Percentiles rank a stretch among this genome's conserved stretches.
phyloP scores from a whole-genome alignment of 2,113 vertebrate genomes.

The Bothrops jararaca region DNA sequence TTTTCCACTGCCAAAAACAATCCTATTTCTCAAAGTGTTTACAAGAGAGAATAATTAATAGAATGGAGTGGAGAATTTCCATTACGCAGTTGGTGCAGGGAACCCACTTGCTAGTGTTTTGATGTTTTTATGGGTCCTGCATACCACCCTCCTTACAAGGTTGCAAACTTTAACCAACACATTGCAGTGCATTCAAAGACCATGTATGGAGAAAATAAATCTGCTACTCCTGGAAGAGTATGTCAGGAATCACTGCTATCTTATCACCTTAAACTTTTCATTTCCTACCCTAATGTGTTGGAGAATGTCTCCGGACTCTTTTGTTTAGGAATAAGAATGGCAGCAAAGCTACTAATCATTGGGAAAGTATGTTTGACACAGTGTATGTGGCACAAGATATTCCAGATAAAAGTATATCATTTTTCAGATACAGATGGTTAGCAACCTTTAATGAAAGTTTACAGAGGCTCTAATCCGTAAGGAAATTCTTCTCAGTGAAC shows the following conservation, averaged over 20 bases:
- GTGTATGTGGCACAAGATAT: neutral
- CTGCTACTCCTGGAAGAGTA: neutral
- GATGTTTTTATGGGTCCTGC: neutral
- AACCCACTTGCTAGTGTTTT: slow-evolving; percentile 8
- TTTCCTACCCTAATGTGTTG: neutral
- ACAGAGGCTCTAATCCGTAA: neutral
- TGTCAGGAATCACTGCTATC: neutral
- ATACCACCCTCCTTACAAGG: slow-evolving; percentile 24
- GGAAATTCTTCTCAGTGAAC: neutral
- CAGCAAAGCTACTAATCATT: neutral
- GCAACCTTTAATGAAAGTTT: neutral
- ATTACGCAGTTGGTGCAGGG: slow-evolving; percentile 2
- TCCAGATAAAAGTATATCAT: neutral
- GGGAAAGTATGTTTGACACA: neutral
- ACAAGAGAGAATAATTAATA: slow-evolving; percentile 20
- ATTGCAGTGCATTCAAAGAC: neutral
- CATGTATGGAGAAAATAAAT: slow-evolving; percentile 25
- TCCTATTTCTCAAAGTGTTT: slow-evolving; percentile 23
- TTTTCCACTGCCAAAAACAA: slow-evolving; percentile 12
- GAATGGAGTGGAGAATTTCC: slow-evolving; percentile 18
- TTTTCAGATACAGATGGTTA: neutral
- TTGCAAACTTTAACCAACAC: neutral
- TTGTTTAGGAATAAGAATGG: neutral
- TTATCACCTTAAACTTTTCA: neutral
- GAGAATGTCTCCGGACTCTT: neutral